These are phyloP conservation scores for Tetramorium alpestre DNA, from an alignment of 1,140 invertebrate genomes.

Conservation along the genomic window DNA sequence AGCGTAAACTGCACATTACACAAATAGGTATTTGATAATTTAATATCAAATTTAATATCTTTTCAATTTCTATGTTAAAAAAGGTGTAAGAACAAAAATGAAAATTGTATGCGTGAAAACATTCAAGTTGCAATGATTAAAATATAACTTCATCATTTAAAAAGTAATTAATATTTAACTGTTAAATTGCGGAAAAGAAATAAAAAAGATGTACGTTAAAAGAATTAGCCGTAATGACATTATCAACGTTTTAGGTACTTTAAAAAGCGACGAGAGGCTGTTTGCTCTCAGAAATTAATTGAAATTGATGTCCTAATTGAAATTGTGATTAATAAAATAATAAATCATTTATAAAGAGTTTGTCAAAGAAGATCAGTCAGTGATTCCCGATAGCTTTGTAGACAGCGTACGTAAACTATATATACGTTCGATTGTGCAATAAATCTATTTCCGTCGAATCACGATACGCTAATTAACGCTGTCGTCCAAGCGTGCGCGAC, in stretches of 20 bases:
- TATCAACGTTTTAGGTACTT: neutral
- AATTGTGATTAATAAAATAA: neutral
- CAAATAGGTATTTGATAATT: neutral
- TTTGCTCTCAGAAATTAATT: neutral
- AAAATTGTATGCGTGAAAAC: neutral
- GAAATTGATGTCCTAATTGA: neutral
- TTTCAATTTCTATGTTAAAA: neutral
- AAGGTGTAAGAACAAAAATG: neutral
- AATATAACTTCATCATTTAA: neutral
- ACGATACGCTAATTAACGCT: slow-evolving; percentile 29
- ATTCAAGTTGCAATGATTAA: neutral
- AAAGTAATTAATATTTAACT: neutral
- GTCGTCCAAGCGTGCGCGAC: slow-evolving; percentile 6
- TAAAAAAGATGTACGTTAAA: neutral
- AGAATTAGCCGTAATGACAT: neutral
- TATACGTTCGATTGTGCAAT: neutral
- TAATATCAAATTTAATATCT: neutral
- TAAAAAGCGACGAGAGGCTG: neutral
- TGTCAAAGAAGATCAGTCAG: neutral
- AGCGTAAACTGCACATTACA: neutral
- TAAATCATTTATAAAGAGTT: neutral
- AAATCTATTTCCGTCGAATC: slow-evolving; percentile 6
- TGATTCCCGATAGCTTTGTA: neutral
- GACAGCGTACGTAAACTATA: neutral
- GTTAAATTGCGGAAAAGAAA: neutral